Base-by-base conservation (phyloP, 2,888 invertebrate species). In the Eristalis pertinax region DNA sequence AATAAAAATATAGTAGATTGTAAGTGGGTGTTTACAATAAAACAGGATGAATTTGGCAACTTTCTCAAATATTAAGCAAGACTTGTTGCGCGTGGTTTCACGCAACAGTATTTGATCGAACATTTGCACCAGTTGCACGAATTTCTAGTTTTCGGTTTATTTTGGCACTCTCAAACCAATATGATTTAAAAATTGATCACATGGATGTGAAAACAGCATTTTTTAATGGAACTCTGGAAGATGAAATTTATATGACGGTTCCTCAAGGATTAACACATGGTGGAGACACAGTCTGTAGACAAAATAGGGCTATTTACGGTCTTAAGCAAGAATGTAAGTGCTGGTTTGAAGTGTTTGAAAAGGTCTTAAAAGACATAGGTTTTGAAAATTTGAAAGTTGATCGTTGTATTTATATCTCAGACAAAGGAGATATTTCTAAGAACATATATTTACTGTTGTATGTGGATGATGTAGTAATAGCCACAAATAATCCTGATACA, bases 161-260 rank as follows among this genome's bases (percentile, higher is more conserved):
- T 32, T 29, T 89, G 35, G 38, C 88, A 15, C 79, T 32, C 84
- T 89, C n/a, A n/a, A n/a, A n/a, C n/a, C n/a, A n/a, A n/a, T n/a
- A n/a, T n/a, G n/a, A n/a, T n/a, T n/a, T n/a, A 60, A 24, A 65
- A 68, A 79, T 89, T 10, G 24, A 58, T 22, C 24, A 58, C 22
- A 58, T 58, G 58, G 58, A 58, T 58, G 58, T 58, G 4, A 86
- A 60, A 24, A 60, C 60, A 10, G 60, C 24, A 0, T 60, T 60
- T n/a, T 11, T 89, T 35, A 88, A 89, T 38, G 88, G 85, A 13
- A 22, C 32, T 19, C 69, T 89, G 22, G 73, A 83, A 29, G 89
- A 89, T 15, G 87, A 89, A 68, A 78, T 89, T 15, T 89, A 89
- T 56, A 86, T 88, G 77, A 65, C 13, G 26, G 43, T 84, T 24